Percentiles rank a stretch among this genome's conserved stretches.
These are phyloP conservation scores for Cactoblastis cactorum DNA, from an alignment of 2,888 invertebrate genomes.

Conservation along the genomic window DNA sequence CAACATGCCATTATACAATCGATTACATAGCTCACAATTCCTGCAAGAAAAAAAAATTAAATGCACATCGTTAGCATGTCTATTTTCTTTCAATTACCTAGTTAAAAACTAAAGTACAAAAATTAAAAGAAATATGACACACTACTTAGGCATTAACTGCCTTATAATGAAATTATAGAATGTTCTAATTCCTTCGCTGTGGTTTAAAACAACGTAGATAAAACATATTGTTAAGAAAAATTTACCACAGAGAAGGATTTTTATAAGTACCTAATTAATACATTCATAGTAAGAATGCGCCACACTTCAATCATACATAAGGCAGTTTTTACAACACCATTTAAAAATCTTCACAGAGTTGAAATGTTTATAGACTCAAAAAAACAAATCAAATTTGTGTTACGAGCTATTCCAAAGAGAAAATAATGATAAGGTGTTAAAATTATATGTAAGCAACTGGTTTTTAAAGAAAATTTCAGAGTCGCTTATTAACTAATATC, in stretches of 20 bases:
- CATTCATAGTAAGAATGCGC: constrained; percentile 40
- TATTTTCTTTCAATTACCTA: constrained; percentile 52
- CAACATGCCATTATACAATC: constrained; percentile 67
- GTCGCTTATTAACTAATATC: too few relatives aligned
- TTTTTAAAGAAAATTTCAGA: too few relatives aligned
- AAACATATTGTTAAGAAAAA: constrained; percentile 15
- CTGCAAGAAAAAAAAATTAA: constrained; percentile 54
- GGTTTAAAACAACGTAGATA: constrained; percentile 26
- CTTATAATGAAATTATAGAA: constrained; percentile 46
- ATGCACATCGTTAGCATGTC: constrained; percentile 67
- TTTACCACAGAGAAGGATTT: constrained; percentile 54
- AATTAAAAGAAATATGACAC: constrained; percentile 74
- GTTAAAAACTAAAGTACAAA: constrained; percentile 52
- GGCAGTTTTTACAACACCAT: constrained; percentile 20
- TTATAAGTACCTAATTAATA: constrained; percentile 27
- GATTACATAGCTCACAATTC: constrained; percentile 43
- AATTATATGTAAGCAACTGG: too few relatives aligned
- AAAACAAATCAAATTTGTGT: too few relatives aligned
- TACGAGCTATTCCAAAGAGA: too few relatives aligned
- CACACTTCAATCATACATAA: constrained; percentile 36
- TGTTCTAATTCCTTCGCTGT: constrained; percentile 44
- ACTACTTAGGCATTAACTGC: constrained; percentile 55
- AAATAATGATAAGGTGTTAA: too few relatives aligned
- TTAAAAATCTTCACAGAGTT: neutral
- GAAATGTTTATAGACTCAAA: too few relatives aligned